Evolutionary conservation across 2,888 invertebrate species (phyloP), one percentile per base, ranked within the genome.

Genomic region (Lepetodrilus schrolli): DNA sequence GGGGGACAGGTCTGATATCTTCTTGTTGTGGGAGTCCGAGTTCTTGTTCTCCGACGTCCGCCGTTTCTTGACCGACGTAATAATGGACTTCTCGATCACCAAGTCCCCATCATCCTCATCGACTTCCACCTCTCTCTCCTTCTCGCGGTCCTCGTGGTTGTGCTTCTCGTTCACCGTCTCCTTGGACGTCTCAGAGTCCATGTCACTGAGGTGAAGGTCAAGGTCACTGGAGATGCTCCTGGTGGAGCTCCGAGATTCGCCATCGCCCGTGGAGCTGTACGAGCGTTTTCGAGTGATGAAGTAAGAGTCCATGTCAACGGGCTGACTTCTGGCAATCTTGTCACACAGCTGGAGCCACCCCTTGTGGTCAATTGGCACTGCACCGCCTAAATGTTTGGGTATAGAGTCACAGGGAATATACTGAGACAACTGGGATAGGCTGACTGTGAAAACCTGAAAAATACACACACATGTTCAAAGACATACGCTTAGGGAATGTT

Each of bases 331-430:
- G 43, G 82, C 78, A 23, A 84, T 81, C 49, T 77, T 73, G 30
- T 84, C 80, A 79, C 90, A 90, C 82, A 92, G 92, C 80, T 93
- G 92, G 90, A 94, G 93, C 98, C 98, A 98, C 91, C 94, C 94
- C 91, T 94, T 93, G 94, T 98, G 98, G 92, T 97, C 95, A 86
- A 95, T 76, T 88, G 94, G 93, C 90, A 96, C 93, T 85, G 94
- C 93, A 83, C 98, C 98, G 86, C 98, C 98, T 88, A 98, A 93
- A 90, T 95, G 95, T 84, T 93, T 93, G 84, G 98, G 98, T 91
- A 98, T 93, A 87, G 96, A 94, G 89, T 95, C 94, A 86, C 94
- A 93, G 74, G 97, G 96, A 90, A 98, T 95, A 93, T 98, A 97
- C 88, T 94, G 93, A 82, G 94, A 93, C 83, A 98, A 93, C 91